Percentiles rank a stretch among this genome's conserved stretches.
phyloP scores from a whole-genome alignment of 2,797 vertebrate species.

The Dendrocincla fuliginosa region DNA sequence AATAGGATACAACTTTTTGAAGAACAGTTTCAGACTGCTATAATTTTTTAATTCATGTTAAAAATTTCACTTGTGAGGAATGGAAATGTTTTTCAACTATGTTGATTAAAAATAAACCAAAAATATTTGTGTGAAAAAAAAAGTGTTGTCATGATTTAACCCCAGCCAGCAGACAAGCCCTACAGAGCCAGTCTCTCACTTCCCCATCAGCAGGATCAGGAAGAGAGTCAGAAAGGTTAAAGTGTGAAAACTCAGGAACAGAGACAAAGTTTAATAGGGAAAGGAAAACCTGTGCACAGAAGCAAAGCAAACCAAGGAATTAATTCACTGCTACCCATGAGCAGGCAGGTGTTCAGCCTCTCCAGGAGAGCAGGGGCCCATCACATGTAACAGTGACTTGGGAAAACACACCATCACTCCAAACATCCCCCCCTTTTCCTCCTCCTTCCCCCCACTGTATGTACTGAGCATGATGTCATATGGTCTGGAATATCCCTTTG shows the following conservation, averaged over 20 bases:
- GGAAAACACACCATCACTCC: not conserved
- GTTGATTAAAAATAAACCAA: not conserved
- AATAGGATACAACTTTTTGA: not conserved
- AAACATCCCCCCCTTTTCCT: no score
- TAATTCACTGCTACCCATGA: not conserved
- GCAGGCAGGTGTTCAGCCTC: not conserved
- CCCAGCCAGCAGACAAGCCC: not conserved
- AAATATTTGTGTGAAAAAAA: not conserved
- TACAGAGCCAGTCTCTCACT: not conserved
- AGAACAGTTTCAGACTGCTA: not conserved
- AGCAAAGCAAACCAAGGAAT: not conserved
- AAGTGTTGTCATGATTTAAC: not conserved
- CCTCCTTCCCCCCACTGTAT: not conserved
- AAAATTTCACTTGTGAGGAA: not conserved
- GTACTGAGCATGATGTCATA: no score
- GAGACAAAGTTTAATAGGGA: not conserved
- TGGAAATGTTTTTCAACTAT: not conserved
- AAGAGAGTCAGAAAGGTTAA: not conserved
- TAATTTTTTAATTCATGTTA: not conserved
- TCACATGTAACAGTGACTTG: no score
- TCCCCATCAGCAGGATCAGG: no score
- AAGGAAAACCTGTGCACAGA: not conserved
- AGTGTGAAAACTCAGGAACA: not conserved
- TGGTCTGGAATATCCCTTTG: not conserved
- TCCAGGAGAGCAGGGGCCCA: not conserved